phyloP scores from a whole-genome alignment of 2,888 invertebrate genomes.

The Encarsia formosa region DNA sequence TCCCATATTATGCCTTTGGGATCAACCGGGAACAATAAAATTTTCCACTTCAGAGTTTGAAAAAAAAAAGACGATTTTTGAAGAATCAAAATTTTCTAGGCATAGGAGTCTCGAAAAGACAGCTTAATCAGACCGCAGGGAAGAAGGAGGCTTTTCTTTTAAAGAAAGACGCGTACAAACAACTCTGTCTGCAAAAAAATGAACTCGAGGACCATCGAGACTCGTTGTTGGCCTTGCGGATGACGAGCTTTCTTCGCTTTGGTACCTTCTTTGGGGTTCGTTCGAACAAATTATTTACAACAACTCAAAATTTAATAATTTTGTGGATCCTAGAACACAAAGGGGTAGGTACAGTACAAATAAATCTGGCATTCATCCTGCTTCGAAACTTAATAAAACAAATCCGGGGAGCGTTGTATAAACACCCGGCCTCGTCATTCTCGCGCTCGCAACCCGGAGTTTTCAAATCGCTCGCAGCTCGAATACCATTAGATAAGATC shows the following conservation, averaged over 20 bases:
- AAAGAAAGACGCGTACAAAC: conserved; percentile 19
- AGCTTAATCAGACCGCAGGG: too few species aligned
- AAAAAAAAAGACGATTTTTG: too few species aligned
- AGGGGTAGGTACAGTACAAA: conserved; percentile 1
- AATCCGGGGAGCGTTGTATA: conserved; percentile 41
- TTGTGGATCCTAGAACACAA: too few species aligned
- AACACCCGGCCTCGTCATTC: conserved; percentile 45
- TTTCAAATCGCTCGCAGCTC: conserved; percentile 32
- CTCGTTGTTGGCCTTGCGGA: conserved; percentile 50
- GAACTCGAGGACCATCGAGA: conserved; percentile 30
- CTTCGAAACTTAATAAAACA: conserved; percentile 47
- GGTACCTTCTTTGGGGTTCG: conserved; percentile 18
- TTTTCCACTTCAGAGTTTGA: too few species aligned
- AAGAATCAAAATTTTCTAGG: too few species aligned
- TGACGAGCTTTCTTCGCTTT: conserved; percentile 19
- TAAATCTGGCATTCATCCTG: conserved; percentile 4
- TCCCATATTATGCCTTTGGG: too few species aligned
- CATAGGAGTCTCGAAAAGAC: too few species aligned
- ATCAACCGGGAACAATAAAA: too few species aligned
- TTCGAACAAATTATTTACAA: too few species aligned
- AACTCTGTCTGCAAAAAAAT: too few species aligned
- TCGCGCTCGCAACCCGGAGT: conserved; percentile 38
- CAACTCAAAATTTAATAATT: too few species aligned
- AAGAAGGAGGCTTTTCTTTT: not conserved
- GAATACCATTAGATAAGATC: conserved; percentile 48